Evolutionary conservation across 2,888 invertebrate species (phyloP).

Genomic region (Drosophila paranaensis): DNA sequence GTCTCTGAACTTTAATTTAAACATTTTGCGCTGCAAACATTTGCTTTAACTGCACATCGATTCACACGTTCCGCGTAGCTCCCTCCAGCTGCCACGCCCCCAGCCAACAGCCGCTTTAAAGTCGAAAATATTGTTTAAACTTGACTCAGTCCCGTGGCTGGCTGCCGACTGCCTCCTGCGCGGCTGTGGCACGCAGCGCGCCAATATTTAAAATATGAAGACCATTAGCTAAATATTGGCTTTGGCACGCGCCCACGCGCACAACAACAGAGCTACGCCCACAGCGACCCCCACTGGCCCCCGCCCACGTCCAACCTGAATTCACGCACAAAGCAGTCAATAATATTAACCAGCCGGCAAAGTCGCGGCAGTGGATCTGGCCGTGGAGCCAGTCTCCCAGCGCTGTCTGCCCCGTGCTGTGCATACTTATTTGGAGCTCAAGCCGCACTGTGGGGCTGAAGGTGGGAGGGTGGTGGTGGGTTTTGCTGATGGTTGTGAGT

Average conservation of each 20-base stretch:
- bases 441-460: slow-evolving; percentile 38
- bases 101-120: background rate
- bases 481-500: slow-evolving; percentile 53
- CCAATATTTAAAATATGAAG: slow-evolving; percentile 81
- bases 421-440: slow-evolving; percentile 79
- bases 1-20: slow-evolving; percentile 67
- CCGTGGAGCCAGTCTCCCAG: slow-evolving; percentile 10
- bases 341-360: slow-evolving; percentile 71
- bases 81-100: slow-evolving; percentile 4
- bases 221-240: slow-evolving; percentile 80
- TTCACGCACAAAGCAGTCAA: slow-evolving; percentile 69
- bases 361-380: slow-evolving; percentile 39
- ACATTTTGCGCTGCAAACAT: slow-evolving; percentile 50
- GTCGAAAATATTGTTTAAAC: slow-evolving; percentile 1
- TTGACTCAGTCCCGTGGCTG: background rate
- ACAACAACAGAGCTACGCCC: slow-evolving; percentile 29
- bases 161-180: background rate
- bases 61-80: slow-evolving; percentile 45
- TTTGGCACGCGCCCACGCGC: slow-evolving; percentile 75
- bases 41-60: slow-evolving; percentile 43
- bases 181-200: slow-evolving; percentile 37
- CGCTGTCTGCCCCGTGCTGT: slow-evolving; percentile 71
- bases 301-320: background rate
- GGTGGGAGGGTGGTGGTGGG: background rate
- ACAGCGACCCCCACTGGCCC: background rate